These are phyloP conservation scores for Archips crataeganus DNA, from an alignment of 2,888 invertebrate genomes.

Conservation along the genomic window DNA sequence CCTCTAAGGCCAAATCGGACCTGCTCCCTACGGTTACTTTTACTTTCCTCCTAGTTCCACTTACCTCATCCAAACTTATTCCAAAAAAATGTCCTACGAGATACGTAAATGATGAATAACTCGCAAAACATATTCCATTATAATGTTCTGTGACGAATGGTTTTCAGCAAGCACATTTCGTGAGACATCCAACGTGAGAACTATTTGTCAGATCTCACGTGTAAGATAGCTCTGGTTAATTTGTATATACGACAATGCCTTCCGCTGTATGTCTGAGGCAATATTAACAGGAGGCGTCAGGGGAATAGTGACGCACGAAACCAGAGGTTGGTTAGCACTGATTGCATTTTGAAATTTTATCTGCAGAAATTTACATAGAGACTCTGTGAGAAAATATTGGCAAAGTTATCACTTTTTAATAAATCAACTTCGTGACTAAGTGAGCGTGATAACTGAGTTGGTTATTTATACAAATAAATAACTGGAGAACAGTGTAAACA, in stretches of 20 bases:
- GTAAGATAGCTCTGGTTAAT: conserved; percentile 45
- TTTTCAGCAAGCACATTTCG: neutral
- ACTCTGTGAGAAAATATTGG: neutral
- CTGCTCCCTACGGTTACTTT: too few relatives aligned
- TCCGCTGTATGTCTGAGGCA: conserved; percentile 46
- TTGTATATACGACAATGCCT: conserved; percentile 52
- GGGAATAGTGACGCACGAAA: neutral
- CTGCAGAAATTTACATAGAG: neutral
- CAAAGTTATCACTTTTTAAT: too few relatives aligned
- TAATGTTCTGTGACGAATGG: conserved; percentile 6
- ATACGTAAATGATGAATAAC: conserved; percentile 2
- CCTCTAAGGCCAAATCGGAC: too few relatives aligned
- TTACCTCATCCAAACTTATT: too few relatives aligned
- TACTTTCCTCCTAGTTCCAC: too few relatives aligned
- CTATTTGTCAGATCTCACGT: conserved; percentile 25
- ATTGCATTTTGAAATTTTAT: neutral
- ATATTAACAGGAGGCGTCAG: conserved; percentile 25
- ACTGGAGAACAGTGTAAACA: too few relatives aligned
- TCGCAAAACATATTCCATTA: conserved; percentile 4
- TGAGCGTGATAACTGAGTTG: too few relatives aligned
- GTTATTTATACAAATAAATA: too few relatives aligned
- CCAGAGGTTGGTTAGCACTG: neutral
- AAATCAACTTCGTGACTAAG: too few relatives aligned
- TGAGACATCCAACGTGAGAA: conserved; percentile 24
- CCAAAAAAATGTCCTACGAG: neutral